Percentiles rank a stretch among this genome's conserved stretches.
These are phyloP conservation scores for Pluvialis apricaria DNA, from an alignment of 2,113 vertebrate genomes.

Conservation along the genomic window DNA sequence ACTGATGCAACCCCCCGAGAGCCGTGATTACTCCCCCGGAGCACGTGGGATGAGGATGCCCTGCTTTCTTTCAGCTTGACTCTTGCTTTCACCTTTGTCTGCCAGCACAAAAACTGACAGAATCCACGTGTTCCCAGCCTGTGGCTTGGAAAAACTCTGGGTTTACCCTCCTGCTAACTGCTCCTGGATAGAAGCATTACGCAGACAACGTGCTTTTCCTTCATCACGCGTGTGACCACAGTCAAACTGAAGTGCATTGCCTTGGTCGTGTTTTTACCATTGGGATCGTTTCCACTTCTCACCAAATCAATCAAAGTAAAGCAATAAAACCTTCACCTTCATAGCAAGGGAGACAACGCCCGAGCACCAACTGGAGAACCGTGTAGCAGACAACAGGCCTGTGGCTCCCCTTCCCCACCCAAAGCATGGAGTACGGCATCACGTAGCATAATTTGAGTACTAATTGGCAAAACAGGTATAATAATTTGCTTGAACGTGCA, in stretches of 20 bases:
- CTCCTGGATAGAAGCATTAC: background rate
- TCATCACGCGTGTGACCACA: fast-evolving
- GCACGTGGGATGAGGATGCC: background rate
- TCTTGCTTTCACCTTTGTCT: background rate
- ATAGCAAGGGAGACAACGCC: background rate
- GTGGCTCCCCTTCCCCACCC: background rate
- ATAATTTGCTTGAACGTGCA: background rate
- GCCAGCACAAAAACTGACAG: background rate
- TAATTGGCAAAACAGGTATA: slow-evolving; percentile 11
- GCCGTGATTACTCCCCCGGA: background rate
- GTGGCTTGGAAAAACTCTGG: background rate
- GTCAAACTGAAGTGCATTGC: background rate
- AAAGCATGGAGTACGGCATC: background rate
- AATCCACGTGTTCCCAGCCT: background rate
- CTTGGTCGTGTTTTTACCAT: background rate
- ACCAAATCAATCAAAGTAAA: slow-evolving; percentile 6
- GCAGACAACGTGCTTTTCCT: background rate
- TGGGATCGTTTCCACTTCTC: background rate
- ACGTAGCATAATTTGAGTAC: background rate
- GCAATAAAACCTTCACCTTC: slow-evolving; percentile 21
- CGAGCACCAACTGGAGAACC: background rate
- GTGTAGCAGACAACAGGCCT: background rate
- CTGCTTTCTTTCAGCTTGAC: background rate
- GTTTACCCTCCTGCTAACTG: background rate
- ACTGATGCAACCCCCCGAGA: slow-evolving; percentile 31